Percentiles rank a stretch among this genome's conserved stretches.
Evolutionary conservation across 2,888 invertebrate species (phyloP).

Genomic region (Glyphotaelius pellucidus): DNA sequence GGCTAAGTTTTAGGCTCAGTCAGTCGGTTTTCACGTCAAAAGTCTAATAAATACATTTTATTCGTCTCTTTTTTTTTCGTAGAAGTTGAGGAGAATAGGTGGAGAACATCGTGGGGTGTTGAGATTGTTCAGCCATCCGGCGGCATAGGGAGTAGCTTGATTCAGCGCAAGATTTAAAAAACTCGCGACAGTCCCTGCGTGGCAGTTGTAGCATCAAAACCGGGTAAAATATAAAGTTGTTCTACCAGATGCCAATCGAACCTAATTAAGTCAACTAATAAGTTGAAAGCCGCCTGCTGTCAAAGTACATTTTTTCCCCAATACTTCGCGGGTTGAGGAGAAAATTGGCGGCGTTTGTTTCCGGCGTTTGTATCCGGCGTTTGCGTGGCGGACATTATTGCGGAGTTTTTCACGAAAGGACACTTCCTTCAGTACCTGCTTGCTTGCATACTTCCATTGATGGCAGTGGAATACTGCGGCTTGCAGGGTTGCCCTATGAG

Average conservation of each 20-base stretch:
- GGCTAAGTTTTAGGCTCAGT: too few species aligned
- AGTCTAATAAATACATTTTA: too few species aligned
- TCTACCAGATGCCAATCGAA: neutral
- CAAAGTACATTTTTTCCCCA: neutral
- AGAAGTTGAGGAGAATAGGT: too few species aligned
- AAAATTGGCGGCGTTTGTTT: slow-evolving; percentile 4
- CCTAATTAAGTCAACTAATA: neutral
- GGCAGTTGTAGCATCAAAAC: neutral
- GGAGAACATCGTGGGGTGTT: too few species aligned
- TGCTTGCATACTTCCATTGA: slow-evolving; percentile 38
- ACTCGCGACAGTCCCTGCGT: too few species aligned
- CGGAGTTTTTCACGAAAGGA: slow-evolving; percentile 21
- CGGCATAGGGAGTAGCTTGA: too few species aligned
- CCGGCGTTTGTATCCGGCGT: neutral
- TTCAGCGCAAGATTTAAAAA: neutral
- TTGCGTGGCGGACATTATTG: neutral
- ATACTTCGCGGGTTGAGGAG: neutral
- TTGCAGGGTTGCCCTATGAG: neutral
- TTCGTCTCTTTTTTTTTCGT: too few species aligned
- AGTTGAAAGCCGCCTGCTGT: neutral
- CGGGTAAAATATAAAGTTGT: neutral
- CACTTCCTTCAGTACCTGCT: neutral
- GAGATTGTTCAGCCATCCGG: too few species aligned
- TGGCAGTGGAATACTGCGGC: neutral
- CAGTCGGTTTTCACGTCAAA: too few species aligned